Evolutionary conservation across 2,888 invertebrate genomes (phyloP).

Genomic region (Colletes collaris): DNA sequence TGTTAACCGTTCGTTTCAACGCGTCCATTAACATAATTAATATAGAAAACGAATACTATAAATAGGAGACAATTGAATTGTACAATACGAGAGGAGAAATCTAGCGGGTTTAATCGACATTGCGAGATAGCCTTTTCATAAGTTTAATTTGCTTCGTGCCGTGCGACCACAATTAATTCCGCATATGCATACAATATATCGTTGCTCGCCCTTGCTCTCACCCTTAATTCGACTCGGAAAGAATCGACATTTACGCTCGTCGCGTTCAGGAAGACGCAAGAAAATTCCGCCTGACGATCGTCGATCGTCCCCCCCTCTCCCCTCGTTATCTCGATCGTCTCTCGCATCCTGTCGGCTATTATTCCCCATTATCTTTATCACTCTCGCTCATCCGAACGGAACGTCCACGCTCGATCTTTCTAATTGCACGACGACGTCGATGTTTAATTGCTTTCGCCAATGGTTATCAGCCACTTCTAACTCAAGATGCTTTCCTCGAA

Average conservation of each 20-base stretch:
- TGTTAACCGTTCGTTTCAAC: too few species aligned
- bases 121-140: neutral
- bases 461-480: constrained; percentile 15
- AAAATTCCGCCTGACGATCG: neutral
- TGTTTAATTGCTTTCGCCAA: constrained; percentile 51
- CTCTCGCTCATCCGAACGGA: constrained; percentile 47
- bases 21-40: too few species aligned
- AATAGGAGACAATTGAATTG: constrained; percentile 1
- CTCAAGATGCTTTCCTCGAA: too few species aligned
- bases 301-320: constrained; percentile 25
- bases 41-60: too few species aligned
- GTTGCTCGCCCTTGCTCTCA: constrained; percentile 29
- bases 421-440: constrained; percentile 51
- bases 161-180: constrained; percentile 22
- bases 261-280: constrained; percentile 10
- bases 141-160: neutral
- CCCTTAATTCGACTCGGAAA: constrained; percentile 52
- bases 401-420: constrained; percentile 47
- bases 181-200: constrained; percentile 46
- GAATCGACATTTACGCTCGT: constrained; percentile 38
- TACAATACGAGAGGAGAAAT: neutral
- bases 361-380: constrained; percentile 58
- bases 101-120: neutral
- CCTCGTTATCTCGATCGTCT: constrained; percentile 45
- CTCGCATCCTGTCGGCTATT: constrained; percentile 60